phyloP scores from a whole-genome alignment of 1,140 invertebrate genomes.

The Pissodes strobi region DNA sequence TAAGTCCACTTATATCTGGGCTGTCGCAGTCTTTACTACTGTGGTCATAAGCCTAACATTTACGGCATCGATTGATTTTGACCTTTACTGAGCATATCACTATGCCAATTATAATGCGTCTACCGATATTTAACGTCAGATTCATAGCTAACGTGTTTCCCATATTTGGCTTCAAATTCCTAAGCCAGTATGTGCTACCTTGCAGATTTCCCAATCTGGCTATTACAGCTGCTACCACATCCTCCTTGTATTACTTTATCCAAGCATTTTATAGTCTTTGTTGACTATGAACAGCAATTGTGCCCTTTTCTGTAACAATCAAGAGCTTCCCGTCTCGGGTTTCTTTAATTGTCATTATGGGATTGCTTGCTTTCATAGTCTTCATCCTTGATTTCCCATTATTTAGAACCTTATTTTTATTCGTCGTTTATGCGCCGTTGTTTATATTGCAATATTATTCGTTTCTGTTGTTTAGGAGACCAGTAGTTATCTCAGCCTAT shows the following conservation, averaged over 20 bases:
- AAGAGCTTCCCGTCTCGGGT: neutral
- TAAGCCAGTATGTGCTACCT: too few species aligned
- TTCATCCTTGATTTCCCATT: neutral
- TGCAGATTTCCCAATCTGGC: neutral
- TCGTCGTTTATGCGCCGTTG: neutral
- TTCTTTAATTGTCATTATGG: slow-evolving; percentile 2
- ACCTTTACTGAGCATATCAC: neutral
- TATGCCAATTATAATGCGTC: neutral
- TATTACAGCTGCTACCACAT: too few species aligned
- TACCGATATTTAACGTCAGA: neutral
- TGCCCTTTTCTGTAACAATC: neutral
- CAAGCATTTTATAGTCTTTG: too few species aligned
- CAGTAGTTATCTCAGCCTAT: slow-evolving; percentile 2
- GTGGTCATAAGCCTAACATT: slow-evolving; percentile 20
- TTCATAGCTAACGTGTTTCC: neutral
- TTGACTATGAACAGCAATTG: neutral
- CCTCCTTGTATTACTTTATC: slow-evolving; percentile 6
- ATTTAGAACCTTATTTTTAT: neutral
- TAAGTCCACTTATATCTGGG: neutral
- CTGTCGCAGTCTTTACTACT: neutral
- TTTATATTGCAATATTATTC: slow-evolving; percentile 3
- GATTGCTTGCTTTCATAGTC: neutral
- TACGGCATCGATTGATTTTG: neutral
- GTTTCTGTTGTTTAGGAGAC: neutral
- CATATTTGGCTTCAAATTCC: neutral